phyloP scores from a whole-genome alignment of 2,113 vertebrate genomes.

The Rutilus rutilus region DNA sequence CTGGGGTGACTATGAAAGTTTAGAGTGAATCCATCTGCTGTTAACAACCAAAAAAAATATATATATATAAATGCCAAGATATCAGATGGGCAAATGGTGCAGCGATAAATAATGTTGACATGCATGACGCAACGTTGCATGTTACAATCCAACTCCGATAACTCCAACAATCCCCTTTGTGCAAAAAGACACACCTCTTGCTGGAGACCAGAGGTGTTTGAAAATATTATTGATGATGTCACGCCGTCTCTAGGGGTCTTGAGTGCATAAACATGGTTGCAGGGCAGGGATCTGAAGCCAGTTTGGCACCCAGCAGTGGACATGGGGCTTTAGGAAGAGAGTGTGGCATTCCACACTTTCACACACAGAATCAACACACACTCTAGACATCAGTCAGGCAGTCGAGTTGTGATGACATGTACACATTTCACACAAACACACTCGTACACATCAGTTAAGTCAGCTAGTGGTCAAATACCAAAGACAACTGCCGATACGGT shows the following conservation, averaged over 20 bases:
- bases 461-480: constrained; percentile 32
- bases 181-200: constrained; percentile 49
- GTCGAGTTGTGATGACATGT: constrained; percentile 50
- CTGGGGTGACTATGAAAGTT: not conserved
- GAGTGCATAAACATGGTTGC: constrained; percentile 65
- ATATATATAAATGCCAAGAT: not conserved
- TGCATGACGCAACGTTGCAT: not conserved
- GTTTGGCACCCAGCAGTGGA: constrained; percentile 43
- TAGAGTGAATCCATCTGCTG: constrained; percentile 1
- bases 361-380: constrained; percentile 50
- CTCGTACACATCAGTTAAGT: constrained; percentile 58
- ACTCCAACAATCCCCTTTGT: constrained; percentile 44
- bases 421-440: constrained; percentile 59
- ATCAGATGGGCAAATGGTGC: not conserved
- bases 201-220: constrained; percentile 56
- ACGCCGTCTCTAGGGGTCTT: constrained; percentile 71
- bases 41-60: not conserved
- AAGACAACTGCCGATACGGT: constrained; percentile 35
- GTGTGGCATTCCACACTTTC: constrained; percentile 71
- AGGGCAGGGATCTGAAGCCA: constrained; percentile 62
- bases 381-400: constrained; percentile 51
- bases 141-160: not conserved
- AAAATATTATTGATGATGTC: constrained; percentile 71
- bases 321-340: constrained; percentile 67
- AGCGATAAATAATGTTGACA: not conserved